Conservation (phyloP, 2,113 vertebrate genomes). For the Hypocryptadius cinnamomeus region DNA sequence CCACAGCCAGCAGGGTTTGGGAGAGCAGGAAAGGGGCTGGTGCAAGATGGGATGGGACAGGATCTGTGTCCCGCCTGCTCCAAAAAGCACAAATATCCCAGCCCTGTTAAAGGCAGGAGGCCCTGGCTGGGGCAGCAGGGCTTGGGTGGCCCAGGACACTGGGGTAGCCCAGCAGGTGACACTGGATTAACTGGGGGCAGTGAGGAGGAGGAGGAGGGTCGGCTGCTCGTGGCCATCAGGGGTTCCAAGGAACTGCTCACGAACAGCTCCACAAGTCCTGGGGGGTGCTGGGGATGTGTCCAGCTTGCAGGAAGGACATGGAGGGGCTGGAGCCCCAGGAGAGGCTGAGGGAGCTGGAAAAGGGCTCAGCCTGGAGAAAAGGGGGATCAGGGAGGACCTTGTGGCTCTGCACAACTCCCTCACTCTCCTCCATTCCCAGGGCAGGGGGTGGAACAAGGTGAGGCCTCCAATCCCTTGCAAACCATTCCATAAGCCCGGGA, state of each 20-base stretch:
- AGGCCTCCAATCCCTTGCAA: background rate
- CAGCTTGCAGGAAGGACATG: background rate
- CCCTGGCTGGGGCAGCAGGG: background rate
- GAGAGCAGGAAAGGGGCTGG: background rate
- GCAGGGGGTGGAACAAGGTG: background rate
- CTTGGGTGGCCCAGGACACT: background rate
- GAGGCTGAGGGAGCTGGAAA: background rate
- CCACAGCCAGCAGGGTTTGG: background rate
- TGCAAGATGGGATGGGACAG: background rate
- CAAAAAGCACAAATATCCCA: background rate
- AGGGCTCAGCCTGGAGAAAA: background rate
- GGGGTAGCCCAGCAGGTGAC: background rate
- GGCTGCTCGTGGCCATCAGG: fast-evolving
- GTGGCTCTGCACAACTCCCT: background rate
- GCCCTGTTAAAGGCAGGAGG: background rate
- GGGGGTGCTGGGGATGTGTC: background rate
- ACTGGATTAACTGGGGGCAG: no score
- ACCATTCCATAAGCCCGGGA: background rate
- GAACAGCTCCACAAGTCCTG: background rate
- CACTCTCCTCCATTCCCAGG: background rate
- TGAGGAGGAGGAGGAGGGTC: background rate
- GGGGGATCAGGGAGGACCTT: background rate
- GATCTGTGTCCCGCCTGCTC: background rate
- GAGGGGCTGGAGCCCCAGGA: background rate
- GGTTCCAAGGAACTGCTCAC: background rate